These are phyloP conservation scores for Strigops habroptila DNA, from an alignment of 2,113 vertebrate genomes.

Conservation along the genomic window DNA sequence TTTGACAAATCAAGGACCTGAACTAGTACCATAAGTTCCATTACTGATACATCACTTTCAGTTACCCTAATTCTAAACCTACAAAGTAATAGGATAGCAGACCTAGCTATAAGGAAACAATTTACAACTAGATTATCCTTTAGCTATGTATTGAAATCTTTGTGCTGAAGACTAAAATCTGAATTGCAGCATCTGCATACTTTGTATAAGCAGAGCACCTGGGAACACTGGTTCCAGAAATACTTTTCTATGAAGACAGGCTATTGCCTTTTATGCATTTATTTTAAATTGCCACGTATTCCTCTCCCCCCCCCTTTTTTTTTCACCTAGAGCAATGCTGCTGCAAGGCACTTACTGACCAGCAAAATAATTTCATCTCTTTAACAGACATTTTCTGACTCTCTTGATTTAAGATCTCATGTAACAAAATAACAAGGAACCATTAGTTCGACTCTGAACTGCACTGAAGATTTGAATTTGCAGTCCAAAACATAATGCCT, in stretches of 20 bases:
- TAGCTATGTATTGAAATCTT: background rate
- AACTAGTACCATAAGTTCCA: background rate
- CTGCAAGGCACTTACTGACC: background rate
- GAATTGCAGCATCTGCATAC: background rate
- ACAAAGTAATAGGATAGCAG: background rate
- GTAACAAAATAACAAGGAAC: background rate
- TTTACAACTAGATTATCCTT: background rate
- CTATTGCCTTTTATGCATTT: background rate
- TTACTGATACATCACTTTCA: background rate
- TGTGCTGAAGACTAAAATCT: background rate
- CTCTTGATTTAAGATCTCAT: background rate
- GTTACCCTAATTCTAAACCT: background rate
- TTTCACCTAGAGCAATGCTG: background rate
- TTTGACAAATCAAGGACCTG: background rate
- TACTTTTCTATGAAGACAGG: background rate
- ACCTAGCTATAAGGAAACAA: background rate
- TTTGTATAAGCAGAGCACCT: background rate
- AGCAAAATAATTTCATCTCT: background rate
- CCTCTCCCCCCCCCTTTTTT: background rate
- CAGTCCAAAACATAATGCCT: background rate
- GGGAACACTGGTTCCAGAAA: background rate
- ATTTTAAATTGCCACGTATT: background rate
- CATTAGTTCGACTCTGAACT: background rate
- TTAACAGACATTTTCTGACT: background rate
- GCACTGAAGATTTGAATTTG: background rate